Evolutionary conservation across 2,797 vertebrate genomes (phyloP), one percentile per base, ranked within the genome.

Genomic region (Coregonus sp.): DNA sequence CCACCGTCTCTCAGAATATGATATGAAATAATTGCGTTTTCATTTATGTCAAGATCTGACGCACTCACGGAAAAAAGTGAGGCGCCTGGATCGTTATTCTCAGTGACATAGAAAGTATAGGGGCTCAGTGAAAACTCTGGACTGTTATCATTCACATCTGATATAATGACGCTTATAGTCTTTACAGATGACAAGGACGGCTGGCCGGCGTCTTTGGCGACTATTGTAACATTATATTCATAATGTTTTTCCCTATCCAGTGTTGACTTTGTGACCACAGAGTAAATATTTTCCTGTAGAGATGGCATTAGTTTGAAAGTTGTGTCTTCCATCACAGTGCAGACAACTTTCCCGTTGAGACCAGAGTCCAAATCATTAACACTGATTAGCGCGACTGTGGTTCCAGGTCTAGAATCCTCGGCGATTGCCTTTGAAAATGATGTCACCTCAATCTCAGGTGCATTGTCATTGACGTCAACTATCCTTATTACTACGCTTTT

Each of bases 341-440:
- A 94, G 4, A 82, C 79, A 7, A 94, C 88, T 3, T 94, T 92
- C 0, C 94, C 93, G 61, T 95, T 95, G 0, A 81, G n/a, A 1
- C 93, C 93, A 72, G 94, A 94, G 77, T 96, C 94, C 3, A 78
- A 67, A 67, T 96, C 95, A 6, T 81, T 90, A 0, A 95, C 90
- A 56, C 92, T 95, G 4, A 97, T 93, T 0, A 96, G 87, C 4
- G 95, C 95, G 0, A 96, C 93, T 33, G 94, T 93, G 0, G 94
- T 95, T 2, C 95, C 95, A 0, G 82, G 35, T 3, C 81, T 85
- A 0, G 95, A 91, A 0, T 96, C 90, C 85, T 95, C 95, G 20
- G 81, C 74, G 15, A 95, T 81, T 0, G 88, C 82, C 0, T 75
- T 89, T 0, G 91, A 93, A 73, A 95, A 84, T 0, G 94, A 94